A percentile compares a stretch with the other conserved stretches of the same genome.
phyloP scores from a whole-genome alignment of 1,140 invertebrate genomes.

The Psix sp. region DNA sequence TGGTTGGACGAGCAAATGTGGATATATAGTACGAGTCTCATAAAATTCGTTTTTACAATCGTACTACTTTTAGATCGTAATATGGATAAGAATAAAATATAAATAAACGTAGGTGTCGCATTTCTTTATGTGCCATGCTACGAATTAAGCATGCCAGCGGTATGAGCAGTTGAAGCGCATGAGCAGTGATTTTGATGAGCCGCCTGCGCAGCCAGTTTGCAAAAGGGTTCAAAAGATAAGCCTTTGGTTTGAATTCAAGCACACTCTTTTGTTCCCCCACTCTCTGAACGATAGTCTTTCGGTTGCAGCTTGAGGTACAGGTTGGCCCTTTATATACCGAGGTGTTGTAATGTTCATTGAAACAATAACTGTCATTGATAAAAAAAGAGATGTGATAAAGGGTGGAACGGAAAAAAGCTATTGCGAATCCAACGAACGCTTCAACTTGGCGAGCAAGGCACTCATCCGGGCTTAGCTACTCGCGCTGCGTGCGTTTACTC shows the following conservation, averaged over 20 bases:
- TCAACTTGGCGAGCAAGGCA: conserved; percentile 48
- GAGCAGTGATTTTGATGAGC: conserved; percentile 35
- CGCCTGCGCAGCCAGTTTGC: conserved; percentile 30
- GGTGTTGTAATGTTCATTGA: too few species aligned
- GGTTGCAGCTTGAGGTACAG: too few species aligned
- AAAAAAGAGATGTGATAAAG: not conserved
- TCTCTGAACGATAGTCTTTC: too few species aligned
- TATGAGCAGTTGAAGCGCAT: conserved; percentile 39
- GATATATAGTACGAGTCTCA: conserved; percentile 68
- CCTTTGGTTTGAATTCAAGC: not conserved
- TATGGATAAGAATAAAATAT: conserved; percentile 54
- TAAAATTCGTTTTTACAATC: conserved; percentile 72
- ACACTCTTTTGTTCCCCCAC: not conserved
- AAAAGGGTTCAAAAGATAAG: not conserved
- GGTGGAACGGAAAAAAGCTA: conserved; percentile 8
- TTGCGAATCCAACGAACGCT: conserved; percentile 24
- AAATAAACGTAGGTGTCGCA: conserved; percentile 66
- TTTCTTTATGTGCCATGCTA: conserved; percentile 68
- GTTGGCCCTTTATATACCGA: too few species aligned
- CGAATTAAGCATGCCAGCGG: conserved; percentile 56
- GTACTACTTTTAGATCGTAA: conserved; percentile 66
- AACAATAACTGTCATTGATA: not conserved
- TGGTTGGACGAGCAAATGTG: conserved; percentile 46
- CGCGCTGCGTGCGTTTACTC: conserved; percentile 65
- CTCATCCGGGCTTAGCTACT: conserved; percentile 37